Conservation (phyloP, 2,113 vertebrate species). For the Cyprinodon tularosa region DNA sequence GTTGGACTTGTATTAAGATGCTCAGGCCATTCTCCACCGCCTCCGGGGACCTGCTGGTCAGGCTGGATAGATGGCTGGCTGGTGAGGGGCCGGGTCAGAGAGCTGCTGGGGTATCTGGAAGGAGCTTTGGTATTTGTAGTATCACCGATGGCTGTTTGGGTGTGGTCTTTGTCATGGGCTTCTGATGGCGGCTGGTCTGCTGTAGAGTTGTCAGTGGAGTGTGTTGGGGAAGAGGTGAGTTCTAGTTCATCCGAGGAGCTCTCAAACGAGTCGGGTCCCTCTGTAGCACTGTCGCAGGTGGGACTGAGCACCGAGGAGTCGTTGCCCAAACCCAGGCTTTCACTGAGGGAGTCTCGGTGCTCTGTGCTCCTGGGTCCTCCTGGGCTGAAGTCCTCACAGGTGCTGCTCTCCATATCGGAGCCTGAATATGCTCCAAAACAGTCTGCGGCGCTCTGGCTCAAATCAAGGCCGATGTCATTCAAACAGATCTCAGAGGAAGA, state of each 20-base stretch:
- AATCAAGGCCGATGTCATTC: conserved; percentile 57
- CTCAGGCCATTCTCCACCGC: conserved; percentile 36
- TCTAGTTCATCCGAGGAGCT: conserved; percentile 84
- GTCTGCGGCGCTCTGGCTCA: conserved; percentile 48
- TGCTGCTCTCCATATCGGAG: conserved; percentile 77
- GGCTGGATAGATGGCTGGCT: conserved; percentile 45
- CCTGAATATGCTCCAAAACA: conserved; percentile 68
- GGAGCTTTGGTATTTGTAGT: conserved; percentile 15
- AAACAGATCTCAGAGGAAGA: conserved; percentile 69
- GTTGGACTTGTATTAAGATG: conserved; percentile 35
- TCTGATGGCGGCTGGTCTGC: conserved; percentile 36
- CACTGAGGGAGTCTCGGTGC: conserved; percentile 73
- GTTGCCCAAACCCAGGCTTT: conserved; percentile 62
- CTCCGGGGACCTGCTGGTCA: conserved; percentile 44
- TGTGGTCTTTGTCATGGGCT: conserved; percentile 14
- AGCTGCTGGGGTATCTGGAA: conserved; percentile 59
- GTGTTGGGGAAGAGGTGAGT: conserved; percentile 62
- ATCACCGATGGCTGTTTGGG: background rate
- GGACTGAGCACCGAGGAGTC: conserved; percentile 82
- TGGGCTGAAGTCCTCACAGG: conserved; percentile 75
- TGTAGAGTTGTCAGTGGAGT: conserved; percentile 23
- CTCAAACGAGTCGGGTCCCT: conserved; percentile 83
- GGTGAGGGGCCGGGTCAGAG: conserved; percentile 61
- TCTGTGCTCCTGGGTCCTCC: conserved; percentile 55
- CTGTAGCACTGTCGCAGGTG: conserved; percentile 82